Conservation (phyloP, 2,797 vertebrate genomes). For the Ptychobarbus kaznakovi region DNA sequence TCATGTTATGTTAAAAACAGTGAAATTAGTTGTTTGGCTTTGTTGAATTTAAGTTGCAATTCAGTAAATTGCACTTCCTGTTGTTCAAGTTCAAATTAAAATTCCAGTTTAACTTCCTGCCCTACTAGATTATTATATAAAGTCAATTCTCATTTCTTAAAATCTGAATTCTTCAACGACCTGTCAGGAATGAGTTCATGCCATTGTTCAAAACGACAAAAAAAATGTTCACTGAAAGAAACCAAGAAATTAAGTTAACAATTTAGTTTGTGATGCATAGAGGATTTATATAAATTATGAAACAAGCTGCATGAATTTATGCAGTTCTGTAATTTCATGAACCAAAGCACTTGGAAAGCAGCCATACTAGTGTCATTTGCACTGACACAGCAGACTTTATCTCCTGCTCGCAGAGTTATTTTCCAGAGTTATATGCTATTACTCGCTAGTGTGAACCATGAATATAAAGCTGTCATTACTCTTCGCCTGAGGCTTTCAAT, state of each 20-base stretch:
- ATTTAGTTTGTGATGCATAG: not conserved
- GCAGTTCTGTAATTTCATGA: slow-evolving; percentile 1
- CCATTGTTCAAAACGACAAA: not conserved
- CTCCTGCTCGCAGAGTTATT: slow-evolving; percentile 17
- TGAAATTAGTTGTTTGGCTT: not conserved
- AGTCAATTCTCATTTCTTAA: not conserved
- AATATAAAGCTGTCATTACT: slow-evolving; percentile 21
- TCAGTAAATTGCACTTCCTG: not conserved
- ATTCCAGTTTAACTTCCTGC: not conserved
- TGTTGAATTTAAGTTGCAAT: not conserved
- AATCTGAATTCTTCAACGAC: not conserved
- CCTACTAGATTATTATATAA: not conserved
- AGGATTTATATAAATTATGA: not conserved
- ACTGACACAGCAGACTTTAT: not conserved
- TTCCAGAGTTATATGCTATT: slow-evolving; percentile 2
- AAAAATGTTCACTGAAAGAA: not conserved
- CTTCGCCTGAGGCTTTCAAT: slow-evolving; percentile 7
- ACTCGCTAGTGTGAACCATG: slow-evolving; percentile 13
- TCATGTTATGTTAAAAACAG: not conserved
- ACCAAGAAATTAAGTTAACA: not conserved
- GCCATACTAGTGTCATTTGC: not conserved
- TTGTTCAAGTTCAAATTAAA: not conserved
- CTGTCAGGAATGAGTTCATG: not conserved
- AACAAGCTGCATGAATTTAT: not conserved
- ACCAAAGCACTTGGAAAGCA: not conserved